These are phyloP conservation scores for Acrobasis suavella DNA, from an alignment of 2,888 invertebrate genomes.

Conservation along the genomic window DNA sequence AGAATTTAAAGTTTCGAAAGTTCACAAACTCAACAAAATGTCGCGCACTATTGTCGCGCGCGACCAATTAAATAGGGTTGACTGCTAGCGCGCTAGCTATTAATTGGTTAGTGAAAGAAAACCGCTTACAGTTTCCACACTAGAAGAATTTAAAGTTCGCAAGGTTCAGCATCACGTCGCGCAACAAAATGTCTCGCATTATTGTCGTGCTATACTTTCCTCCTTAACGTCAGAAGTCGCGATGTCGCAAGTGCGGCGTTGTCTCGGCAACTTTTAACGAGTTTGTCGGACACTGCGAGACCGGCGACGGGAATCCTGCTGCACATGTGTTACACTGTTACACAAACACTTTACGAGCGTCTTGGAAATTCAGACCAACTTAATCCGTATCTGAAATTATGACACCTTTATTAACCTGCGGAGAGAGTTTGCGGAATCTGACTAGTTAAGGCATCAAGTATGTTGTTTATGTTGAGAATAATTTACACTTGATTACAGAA, in stretches of 20 bases:
- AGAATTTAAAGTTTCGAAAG: constrained; percentile 38
- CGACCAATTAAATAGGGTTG: too few species aligned
- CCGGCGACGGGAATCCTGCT: constrained; percentile 47
- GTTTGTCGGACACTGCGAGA: constrained; percentile 74
- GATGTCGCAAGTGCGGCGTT: constrained; percentile 71
- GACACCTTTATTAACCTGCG: constrained; percentile 19
- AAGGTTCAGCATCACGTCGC: constrained; percentile 52
- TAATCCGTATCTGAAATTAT: constrained; percentile 25
- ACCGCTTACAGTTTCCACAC: constrained; percentile 33
- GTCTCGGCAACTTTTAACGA: constrained; percentile 80
- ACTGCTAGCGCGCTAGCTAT: too few species aligned
- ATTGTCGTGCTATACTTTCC: constrained; percentile 75
- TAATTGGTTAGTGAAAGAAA: too few species aligned
- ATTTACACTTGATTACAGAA: background rate
- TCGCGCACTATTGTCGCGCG: constrained; percentile 72
- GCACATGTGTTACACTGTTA: constrained; percentile 56
- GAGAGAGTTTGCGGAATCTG: constrained; percentile 26
- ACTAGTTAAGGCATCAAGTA: constrained; percentile 1
- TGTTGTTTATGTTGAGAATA: constrained; percentile 1
- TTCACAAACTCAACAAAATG: constrained; percentile 67
- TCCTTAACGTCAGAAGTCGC: constrained; percentile 74
- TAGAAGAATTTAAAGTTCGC: constrained; percentile 42
- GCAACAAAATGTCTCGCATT: constrained; percentile 69
- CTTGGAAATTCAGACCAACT: constrained; percentile 25
- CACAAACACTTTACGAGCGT: constrained; percentile 33